These are phyloP conservation scores for Drosophila chauvacae DNA, from an alignment of 1,140 invertebrate species.

Conservation along the genomic window DNA sequence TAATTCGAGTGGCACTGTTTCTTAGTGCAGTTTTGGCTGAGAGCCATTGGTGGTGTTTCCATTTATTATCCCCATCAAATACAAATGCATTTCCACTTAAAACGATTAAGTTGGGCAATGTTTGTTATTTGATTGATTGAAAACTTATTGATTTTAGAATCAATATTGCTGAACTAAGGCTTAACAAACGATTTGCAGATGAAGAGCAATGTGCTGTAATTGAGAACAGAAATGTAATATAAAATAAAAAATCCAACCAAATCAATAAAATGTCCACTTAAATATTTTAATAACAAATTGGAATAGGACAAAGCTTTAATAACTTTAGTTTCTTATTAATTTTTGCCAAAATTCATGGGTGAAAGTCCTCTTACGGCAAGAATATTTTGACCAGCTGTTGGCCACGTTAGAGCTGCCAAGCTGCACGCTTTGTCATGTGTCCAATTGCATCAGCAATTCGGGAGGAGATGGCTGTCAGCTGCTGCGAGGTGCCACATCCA, in stretches of 20 bases:
- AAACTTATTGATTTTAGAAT: background rate
- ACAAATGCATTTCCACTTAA: slow-evolving; percentile 6
- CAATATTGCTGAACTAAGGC: background rate
- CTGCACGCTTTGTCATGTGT: slow-evolving; percentile 33
- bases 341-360: background rate
- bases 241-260: background rate
- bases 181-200: slow-evolving; percentile 7
- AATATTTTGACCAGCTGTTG: slow-evolving; percentile 5
- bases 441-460: slow-evolving; percentile 29
- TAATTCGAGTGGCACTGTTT: slow-evolving; percentile 10
- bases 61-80: background rate
- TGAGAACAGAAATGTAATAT: background rate
- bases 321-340: too few relatives aligned
- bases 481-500: slow-evolving; percentile 50
- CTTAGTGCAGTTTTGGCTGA: background rate
- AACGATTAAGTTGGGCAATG: slow-evolving; percentile 9
- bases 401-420: slow-evolving; percentile 6
- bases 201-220: slow-evolving; percentile 2
- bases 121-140: slow-evolving; percentile 17
- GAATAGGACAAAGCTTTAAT: background rate
- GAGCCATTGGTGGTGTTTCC: background rate
- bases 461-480: slow-evolving; percentile 39
- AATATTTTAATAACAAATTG: background rate
- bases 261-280: too few relatives aligned
- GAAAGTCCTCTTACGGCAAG: background rate